Conservation (phyloP, 1,140 invertebrate genomes). For the Laupala kohalensis region DNA sequence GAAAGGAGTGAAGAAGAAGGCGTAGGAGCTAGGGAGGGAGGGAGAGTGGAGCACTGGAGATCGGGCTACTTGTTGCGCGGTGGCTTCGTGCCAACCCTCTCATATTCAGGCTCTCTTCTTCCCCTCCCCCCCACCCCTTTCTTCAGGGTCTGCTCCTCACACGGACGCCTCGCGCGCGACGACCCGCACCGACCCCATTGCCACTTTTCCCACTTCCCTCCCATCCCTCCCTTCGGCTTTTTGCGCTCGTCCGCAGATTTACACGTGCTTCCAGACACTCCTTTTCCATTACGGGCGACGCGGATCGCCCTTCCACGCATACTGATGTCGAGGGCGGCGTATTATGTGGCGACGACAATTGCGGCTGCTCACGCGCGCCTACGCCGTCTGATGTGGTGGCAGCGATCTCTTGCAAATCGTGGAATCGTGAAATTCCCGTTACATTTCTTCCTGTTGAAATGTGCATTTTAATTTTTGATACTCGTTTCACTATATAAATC, state of each 20-base stretch:
- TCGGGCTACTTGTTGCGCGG: background rate
- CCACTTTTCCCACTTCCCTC: background rate
- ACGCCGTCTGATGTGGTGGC: too few species aligned
- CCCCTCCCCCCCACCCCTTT: too few species aligned
- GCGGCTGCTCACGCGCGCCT: too few species aligned
- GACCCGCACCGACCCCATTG: background rate
- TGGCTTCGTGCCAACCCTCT: background rate
- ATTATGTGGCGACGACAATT: too few species aligned
- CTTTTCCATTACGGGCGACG: background rate
- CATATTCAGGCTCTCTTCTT: background rate
- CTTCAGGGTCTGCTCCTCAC: background rate
- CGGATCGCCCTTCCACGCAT: background rate
- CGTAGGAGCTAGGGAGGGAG: too few species aligned
- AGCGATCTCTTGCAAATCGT: too few species aligned
- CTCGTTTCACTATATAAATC: background rate
- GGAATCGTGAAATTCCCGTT: too few species aligned
- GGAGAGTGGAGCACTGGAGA: too few species aligned
- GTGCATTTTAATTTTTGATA: background rate
- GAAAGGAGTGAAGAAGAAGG: too few species aligned
- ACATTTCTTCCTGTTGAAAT: background rate
- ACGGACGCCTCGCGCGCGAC: background rate
- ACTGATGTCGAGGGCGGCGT: background rate
- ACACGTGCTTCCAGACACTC: background rate
- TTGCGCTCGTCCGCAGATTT: background rate
- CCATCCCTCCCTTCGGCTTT: background rate